These are phyloP conservation scores for Altica lythri DNA, from an alignment of 2,888 invertebrate species.

Conservation along the genomic window DNA sequence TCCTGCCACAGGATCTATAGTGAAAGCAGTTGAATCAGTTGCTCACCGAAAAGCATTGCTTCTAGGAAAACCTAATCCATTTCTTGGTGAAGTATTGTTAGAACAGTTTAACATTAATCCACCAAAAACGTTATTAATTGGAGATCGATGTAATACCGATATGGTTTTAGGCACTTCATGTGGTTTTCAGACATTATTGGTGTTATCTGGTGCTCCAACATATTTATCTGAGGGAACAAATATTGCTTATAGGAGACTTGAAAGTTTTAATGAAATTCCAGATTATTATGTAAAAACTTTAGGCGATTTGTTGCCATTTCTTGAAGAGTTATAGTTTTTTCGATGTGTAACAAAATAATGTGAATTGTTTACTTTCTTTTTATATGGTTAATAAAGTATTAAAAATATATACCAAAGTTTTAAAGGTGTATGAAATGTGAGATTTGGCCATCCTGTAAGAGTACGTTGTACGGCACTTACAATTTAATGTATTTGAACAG, in stretches of 20 bases:
- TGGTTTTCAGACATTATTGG: constrained; percentile 86
- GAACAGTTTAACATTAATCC: constrained; percentile 77
- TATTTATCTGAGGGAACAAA: constrained; percentile 49
- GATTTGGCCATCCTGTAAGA: no score
- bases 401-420: no score
- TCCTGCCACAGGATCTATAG: constrained; percentile 76
- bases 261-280: constrained; percentile 67
- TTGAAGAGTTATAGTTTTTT: background rate
- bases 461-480: no score
- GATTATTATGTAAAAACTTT: constrained; percentile 73
- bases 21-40: constrained; percentile 82
- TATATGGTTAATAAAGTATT: no score
- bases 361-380: no score
- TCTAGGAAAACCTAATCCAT: constrained; percentile 88
- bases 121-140: constrained; percentile 85
- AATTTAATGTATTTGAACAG: no score
- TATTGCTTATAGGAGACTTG: background rate
- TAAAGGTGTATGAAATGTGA: no score
- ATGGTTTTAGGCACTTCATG: constrained; percentile 87
- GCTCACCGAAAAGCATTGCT: constrained; percentile 78
- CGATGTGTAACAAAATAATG: no score
- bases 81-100: constrained; percentile 74
- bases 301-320: constrained; percentile 63
- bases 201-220: constrained; percentile 81
- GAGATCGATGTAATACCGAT: constrained; percentile 91